A percentile compares a stretch with the other conserved stretches of the same genome.
phyloP scores from a whole-genome alignment of 37 sponge, comb jelly and placozoan genomes.

The Axinella damicornis region DNA sequence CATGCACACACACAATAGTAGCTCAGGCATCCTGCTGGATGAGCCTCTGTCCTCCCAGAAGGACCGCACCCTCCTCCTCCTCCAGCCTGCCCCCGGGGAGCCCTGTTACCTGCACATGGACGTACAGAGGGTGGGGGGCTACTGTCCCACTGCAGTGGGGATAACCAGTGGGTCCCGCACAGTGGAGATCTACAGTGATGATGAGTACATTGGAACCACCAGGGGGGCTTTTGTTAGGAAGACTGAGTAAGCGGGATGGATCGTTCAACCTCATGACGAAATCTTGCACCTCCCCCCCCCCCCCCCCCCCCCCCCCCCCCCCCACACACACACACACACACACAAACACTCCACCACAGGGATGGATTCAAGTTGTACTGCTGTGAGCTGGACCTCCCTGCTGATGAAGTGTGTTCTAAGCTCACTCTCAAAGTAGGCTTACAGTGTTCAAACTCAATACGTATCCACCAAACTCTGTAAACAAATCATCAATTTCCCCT shows the following conservation, averaged over 20 bases:
- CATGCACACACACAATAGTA: no score
- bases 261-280: no score
- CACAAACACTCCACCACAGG: background rate
- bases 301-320: no score
- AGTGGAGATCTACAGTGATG: slow-evolving; percentile 8
- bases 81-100: no score
- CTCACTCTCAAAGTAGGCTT: background rate
- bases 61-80: no score
- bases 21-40: slow-evolving; percentile 5
- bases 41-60: background rate
- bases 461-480: no score
- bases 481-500: no score
- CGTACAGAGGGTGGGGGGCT: background rate
- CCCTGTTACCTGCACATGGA: slow-evolving; percentile 10
- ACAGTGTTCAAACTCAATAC: no score
- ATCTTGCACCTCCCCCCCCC: no score
- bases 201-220: slow-evolving; percentile 5
- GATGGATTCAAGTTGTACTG: background rate
- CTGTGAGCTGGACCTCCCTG: background rate
- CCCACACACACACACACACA: no score
- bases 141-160: background rate
- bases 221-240: background rate
- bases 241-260: background rate
- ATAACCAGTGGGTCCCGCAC: slow-evolving; percentile 1
- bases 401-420: background rate